Evolutionary conservation across 1,140 invertebrate species (phyloP).

Genomic region (Drosophila melanica): DNA sequence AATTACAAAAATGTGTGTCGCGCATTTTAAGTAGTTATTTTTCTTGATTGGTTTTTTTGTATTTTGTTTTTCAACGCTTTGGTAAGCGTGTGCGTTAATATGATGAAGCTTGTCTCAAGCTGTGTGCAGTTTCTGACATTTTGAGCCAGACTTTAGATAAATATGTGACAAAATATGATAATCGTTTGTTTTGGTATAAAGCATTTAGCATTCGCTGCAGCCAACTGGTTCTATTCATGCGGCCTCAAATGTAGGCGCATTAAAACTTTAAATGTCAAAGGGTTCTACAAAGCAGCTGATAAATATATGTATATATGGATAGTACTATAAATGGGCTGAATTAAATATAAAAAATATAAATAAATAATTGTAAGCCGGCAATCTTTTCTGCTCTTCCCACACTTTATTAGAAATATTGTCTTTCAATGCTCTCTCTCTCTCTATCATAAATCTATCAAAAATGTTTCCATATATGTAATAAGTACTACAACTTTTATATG

Average conservation of each 20-base stretch:
- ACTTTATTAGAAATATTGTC: too few relatives aligned
- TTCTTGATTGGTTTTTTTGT: constrained; percentile 44
- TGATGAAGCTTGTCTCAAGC: constrained; percentile 20
- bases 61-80: constrained; percentile 19
- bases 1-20: constrained; percentile 58
- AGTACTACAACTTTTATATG: constrained; percentile 1
- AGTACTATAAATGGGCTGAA: not conserved
- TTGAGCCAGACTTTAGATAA: constrained; percentile 52
- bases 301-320: too few relatives aligned
- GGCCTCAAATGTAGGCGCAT: not conserved
- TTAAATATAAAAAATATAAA: too few relatives aligned
- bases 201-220: not conserved
- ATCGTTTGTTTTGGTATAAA: constrained; percentile 18
- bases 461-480: constrained; percentile 11
- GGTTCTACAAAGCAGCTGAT: constrained; percentile 30
- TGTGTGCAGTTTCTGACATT: constrained; percentile 67
- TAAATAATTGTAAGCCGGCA: too few relatives aligned
- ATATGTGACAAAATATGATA: constrained; percentile 62
- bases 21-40: constrained; percentile 72
- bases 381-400: too few relatives aligned
- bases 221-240: constrained; percentile 23
- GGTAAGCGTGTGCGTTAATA: constrained; percentile 14
- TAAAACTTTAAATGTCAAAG: constrained; percentile 51
- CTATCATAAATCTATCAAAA: not conserved
- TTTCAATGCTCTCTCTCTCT: not conserved